phyloP scores from a whole-genome alignment of 2,888 invertebrate species.

The Lasioglossum malachurum region DNA sequence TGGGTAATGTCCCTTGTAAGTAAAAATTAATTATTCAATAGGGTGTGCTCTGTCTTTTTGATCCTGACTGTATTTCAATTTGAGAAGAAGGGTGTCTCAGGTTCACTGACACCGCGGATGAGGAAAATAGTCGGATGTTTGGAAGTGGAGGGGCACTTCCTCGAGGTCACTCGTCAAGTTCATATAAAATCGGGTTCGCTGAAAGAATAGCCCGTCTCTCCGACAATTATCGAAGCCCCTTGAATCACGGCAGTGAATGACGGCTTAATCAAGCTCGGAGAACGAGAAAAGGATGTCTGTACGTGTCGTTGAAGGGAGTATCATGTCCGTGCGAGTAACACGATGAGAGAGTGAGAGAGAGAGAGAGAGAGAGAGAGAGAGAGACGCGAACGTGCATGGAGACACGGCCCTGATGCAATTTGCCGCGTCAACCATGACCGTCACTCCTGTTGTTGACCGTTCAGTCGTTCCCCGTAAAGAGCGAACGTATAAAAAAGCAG shows the following conservation, averaged over 20 bases:
- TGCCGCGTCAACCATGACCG: conserved; percentile 72
- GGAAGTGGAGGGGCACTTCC: not conserved
- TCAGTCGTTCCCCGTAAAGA: conserved; percentile 28
- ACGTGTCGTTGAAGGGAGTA: conserved; percentile 44
- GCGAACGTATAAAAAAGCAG: conserved; percentile 32
- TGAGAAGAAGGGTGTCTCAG: not conserved
- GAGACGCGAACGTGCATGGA: conserved; percentile 45
- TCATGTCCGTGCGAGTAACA: conserved; percentile 29
- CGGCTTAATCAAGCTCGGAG: conserved; percentile 53
- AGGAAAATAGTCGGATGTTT: not conserved
- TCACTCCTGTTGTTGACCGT: conserved; percentile 46
- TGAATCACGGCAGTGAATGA: conserved; percentile 18
- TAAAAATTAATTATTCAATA: too few relatives aligned
- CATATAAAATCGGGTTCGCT: not conserved
- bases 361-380: conserved; percentile 44
- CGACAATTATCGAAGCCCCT: conserved; percentile 42
- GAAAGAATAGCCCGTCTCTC: not conserved
- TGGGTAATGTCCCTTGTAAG: too few relatives aligned
- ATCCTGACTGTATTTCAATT: not conserved
- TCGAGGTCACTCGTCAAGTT: not conserved
- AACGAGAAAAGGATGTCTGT: conserved; percentile 58
- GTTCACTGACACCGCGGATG: not conserved
- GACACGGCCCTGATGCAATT: conserved; percentile 68
- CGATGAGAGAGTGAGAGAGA: conserved; percentile 38
- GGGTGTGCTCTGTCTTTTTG: too few relatives aligned